Conservation (phyloP, 2,797 vertebrate species). For the Micropoecilia bifurca region DNA sequence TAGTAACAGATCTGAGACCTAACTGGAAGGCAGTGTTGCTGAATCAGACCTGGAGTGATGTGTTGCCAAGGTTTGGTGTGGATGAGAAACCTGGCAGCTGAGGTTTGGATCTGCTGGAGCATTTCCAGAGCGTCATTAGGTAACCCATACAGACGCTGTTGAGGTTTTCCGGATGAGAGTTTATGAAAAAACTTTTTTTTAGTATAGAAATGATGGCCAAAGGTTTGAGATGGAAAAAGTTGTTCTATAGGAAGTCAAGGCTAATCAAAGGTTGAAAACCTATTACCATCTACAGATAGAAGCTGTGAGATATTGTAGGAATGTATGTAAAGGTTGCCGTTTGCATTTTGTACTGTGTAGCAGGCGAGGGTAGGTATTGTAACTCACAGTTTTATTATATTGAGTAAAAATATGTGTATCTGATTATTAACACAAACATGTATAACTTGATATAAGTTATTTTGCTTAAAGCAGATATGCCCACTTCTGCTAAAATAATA, state of each 20-base stretch:
- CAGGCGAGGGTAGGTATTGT: not conserved
- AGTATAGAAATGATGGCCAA: not conserved
- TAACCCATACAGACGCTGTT: constrained; percentile 2
- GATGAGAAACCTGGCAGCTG: constrained; percentile 7
- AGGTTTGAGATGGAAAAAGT: not conserved
- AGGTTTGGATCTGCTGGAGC: constrained; percentile 1
- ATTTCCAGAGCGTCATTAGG: not conserved
- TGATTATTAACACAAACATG: not conserved
- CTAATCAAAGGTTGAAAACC: not conserved
- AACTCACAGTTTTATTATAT: not conserved
- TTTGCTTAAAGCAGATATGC: not conserved
- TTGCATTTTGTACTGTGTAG: not conserved
- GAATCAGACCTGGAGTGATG: not conserved
- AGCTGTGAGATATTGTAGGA: not conserved
- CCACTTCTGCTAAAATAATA: not conserved
- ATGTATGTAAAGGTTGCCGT: not conserved
- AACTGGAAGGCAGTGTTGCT: constrained; percentile 3
- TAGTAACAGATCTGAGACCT: not conserved
- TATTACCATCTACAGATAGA: not conserved
- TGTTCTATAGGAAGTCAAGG: not conserved
- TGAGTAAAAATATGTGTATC: not conserved
- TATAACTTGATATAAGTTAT: not conserved
- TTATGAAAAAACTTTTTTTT: not conserved
- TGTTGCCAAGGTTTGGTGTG: constrained; percentile 2
- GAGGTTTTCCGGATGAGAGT: not conserved